Evolutionary conservation across 2,113 vertebrate species (phyloP), one percentile per base, ranked within the genome.

Genomic region (Falco punctatus): DNA sequence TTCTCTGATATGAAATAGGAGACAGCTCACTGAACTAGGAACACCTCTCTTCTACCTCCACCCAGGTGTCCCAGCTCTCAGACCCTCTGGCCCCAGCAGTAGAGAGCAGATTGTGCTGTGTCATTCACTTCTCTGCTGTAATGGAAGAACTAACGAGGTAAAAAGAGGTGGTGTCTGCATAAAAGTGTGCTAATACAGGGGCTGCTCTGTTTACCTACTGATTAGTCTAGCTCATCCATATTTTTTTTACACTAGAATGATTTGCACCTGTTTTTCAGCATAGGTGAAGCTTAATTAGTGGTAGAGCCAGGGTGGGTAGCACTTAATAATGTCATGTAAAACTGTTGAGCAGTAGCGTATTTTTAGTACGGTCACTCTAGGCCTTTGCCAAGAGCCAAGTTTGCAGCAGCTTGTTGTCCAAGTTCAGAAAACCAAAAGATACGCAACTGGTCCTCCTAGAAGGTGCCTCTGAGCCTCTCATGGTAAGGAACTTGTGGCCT

Each of bases 251-350:
- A 70, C 89, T 67, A 88, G 83, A 88, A 92, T 77, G 92, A 57
- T 55, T 95, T 90, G 81, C 78, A 89, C 77, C 40, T 95, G 92
- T 93, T 97, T 96, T 92, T 92, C 95, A 85, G 73, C 54, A 81
- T 51, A 95, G 35, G 55, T 91, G 74, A 95, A 96, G 57, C 74
- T 94, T 70, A 72, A 66, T 69, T 79, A 81, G 54, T 58, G 62
- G 48, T 4, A 94, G 71, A 91, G 78, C 20, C 66, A 82, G 78
- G 49, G 14, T 85, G 74, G 38, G 30, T 54, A 94, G 91, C 62
- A 49, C 62, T 79, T 91, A 91, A 55, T 22, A 66, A 51, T 27
- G 40, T 58, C 57, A 40, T 42, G 70, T 79, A 91, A 75, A 92
- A 86, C 62, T 90, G 54, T 94, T 89, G 70, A 85, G 15, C n/a